phyloP scores from a whole-genome alignment of 2,888 invertebrate genomes.

The Osmoderma eremita region DNA sequence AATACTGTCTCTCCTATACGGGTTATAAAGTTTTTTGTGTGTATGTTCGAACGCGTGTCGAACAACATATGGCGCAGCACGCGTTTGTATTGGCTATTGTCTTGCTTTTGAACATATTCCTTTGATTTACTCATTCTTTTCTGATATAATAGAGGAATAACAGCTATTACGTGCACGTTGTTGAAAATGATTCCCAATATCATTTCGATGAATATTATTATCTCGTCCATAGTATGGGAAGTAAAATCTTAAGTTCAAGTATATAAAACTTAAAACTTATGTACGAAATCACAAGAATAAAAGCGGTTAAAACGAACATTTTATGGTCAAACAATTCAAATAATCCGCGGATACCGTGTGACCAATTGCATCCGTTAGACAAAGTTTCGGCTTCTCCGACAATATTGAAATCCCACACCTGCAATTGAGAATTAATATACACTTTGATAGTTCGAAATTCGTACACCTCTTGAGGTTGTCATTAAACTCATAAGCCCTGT shows the following conservation, averaged over 20 bases:
- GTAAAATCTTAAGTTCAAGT: too few species aligned
- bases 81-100: not conserved
- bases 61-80: constrained; percentile 10
- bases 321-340: constrained; percentile 81
- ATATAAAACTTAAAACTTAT: too few species aligned
- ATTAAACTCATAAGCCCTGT: not conserved
- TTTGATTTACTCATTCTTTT: not conserved
- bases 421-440: constrained; percentile 43
- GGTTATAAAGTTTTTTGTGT: constrained; percentile 16
- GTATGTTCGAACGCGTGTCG: constrained; percentile 1
- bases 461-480: too few species aligned
- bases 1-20: constrained; percentile 10
- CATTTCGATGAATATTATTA: too few species aligned
- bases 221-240: too few species aligned
- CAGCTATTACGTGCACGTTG: too few species aligned
- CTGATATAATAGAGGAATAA: not conserved
- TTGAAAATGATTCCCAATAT: not conserved
- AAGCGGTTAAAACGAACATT: too few species aligned
- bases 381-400: constrained; percentile 82
- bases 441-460: too few species aligned
- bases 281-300: too few species aligned
- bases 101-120: not conserved
- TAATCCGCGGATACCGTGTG: constrained; percentile 82
- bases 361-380: constrained; percentile 76
- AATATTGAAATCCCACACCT: constrained; percentile 93